Evolutionary conservation across 2,113 vertebrate species (phyloP).

Genomic region (Ageneiosus marmoratus): DNA sequence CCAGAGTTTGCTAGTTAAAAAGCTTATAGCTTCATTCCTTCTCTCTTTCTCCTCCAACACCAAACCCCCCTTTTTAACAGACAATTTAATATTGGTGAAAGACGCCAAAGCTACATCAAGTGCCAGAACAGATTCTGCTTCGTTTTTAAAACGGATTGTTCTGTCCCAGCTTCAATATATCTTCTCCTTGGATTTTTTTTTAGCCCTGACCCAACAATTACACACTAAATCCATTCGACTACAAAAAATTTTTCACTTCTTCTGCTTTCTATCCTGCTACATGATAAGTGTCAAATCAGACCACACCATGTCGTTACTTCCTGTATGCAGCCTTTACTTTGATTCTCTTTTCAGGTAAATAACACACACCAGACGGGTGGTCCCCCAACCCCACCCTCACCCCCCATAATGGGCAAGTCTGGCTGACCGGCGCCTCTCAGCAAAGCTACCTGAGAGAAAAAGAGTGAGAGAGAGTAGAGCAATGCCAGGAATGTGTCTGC

Average conservation of each 20-base stretch:
- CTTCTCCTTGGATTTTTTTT: neutral
- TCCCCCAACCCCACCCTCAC: neutral
- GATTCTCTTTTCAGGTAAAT: slow-evolving; percentile 60
- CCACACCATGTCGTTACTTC: neutral
- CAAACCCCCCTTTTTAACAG: slow-evolving; percentile 18
- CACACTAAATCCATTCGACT: neutral
- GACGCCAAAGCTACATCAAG: neutral
- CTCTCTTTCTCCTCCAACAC: slow-evolving; percentile 14
- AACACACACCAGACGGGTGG: slow-evolving; percentile 66
- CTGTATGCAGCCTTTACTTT: neutral
- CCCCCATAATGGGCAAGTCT: slow-evolving; percentile 63
- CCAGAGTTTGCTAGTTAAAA: slow-evolving; percentile 56
- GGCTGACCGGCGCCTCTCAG: slow-evolving; percentile 61
- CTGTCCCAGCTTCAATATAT: slow-evolving; percentile 2
- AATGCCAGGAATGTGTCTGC: slow-evolving; percentile 70
- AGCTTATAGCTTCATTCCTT: neutral
- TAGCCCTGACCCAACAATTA: neutral
- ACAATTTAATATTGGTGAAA: slow-evolving; percentile 20
- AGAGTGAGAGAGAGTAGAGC: slow-evolving; percentile 46
- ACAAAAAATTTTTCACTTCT: neutral
- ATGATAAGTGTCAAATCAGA: neutral
- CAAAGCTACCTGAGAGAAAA: slow-evolving; percentile 64
- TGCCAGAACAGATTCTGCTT: slow-evolving; percentile 41
- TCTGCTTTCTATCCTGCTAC: neutral
- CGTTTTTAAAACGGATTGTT: slow-evolving; percentile 1